Evolutionary conservation across 2,113 vertebrate genomes (phyloP).

Genomic region (Ciconia stormi): DNA sequence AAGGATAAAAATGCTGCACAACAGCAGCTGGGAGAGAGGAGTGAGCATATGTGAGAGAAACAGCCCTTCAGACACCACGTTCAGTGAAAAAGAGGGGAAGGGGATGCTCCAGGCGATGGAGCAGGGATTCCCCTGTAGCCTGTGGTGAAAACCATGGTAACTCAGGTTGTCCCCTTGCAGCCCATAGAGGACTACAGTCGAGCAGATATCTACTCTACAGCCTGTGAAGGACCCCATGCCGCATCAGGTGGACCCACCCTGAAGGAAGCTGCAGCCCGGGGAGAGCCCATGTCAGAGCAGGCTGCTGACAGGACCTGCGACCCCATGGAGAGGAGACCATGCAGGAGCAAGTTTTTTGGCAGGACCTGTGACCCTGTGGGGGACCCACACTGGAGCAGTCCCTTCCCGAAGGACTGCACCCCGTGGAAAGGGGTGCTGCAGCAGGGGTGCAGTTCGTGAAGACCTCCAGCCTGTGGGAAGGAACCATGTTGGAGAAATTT

Average conservation of each 20-base stretch:
- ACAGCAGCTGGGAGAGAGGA: neutral
- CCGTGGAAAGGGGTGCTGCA: rapidly evolving
- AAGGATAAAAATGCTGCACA: neutral
- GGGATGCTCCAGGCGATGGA: neutral
- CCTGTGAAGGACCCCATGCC: rapidly evolving
- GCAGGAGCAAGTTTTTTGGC: neutral
- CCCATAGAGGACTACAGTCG: neutral
- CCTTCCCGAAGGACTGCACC: neutral
- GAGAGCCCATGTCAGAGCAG: neutral
- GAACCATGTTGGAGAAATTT: neutral
- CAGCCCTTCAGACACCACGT: neutral
- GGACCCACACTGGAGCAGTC: neutral
- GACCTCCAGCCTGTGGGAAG: neutral
- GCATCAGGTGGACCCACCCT: too few species aligned
- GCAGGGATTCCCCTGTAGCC: neutral
- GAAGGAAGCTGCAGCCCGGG: neutral
- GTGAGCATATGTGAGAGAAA: neutral
- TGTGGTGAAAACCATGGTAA: neutral
- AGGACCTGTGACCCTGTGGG: neutral
- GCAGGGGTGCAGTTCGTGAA: neutral
- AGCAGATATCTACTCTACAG: neutral
- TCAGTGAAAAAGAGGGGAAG: neutral
- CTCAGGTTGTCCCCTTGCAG: neutral
- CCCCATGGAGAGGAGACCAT: neutral
- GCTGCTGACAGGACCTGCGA: neutral